Conservation (phyloP, 1,140 invertebrate genomes). For the Macrotrachela quadricornifera region DNA sequence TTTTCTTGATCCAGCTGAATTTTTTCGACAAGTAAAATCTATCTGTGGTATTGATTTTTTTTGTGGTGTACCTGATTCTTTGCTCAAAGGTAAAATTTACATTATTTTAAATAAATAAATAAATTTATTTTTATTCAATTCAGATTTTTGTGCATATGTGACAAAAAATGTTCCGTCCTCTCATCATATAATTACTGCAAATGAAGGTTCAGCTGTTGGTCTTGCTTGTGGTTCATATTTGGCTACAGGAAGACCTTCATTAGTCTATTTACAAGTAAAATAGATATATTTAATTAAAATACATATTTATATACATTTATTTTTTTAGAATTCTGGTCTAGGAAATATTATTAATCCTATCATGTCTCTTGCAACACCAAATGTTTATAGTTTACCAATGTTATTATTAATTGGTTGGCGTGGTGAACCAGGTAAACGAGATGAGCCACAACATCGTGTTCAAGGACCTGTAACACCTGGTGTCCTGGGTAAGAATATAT, state of each 20-base stretch:
- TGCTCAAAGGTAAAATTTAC: conserved; percentile 29
- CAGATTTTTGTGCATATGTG: conserved; percentile 34
- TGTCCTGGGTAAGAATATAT: conserved; percentile 22
- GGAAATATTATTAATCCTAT: conserved; percentile 33
- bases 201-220: conserved; percentile 31
- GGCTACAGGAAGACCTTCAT: conserved; percentile 26
- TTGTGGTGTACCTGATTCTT: conserved; percentile 33
- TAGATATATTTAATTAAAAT: not conserved
- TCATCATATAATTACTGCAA: conserved; percentile 30
- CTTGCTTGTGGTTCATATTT: conserved; percentile 31
- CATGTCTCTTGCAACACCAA: conserved; percentile 27
- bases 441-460: conserved; percentile 32
- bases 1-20: conserved; percentile 20
- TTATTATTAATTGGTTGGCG: conserved; percentile 33
- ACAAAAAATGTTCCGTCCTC: conserved; percentile 20
- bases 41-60: conserved; percentile 28
- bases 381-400: conserved; percentile 32
- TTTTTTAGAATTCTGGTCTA: conserved; percentile 28
- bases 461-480: conserved; percentile 31
- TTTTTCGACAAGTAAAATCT: conserved; percentile 14
- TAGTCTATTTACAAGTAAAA: conserved; percentile 31
- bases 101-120: not conserved
- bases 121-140: conserved; percentile 10
- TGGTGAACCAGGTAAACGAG: conserved; percentile 33
- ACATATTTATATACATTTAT: not conserved